Percentiles rank a stretch among this genome's conserved stretches.
Conservation (phyloP, 2,113 vertebrate genomes). For the Ifrita kowaldi region DNA sequence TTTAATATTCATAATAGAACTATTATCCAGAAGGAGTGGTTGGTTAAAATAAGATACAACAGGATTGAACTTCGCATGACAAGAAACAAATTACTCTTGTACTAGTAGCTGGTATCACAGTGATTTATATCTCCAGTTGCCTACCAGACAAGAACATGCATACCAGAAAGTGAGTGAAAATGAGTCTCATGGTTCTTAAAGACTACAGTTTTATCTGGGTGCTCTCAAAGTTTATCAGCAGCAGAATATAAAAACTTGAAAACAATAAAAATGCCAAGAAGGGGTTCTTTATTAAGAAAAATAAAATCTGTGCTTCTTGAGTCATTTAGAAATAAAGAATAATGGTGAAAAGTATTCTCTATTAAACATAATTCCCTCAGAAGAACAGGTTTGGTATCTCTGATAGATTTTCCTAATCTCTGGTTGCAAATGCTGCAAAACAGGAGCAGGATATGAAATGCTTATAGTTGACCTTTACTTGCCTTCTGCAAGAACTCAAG, state of each 20-base stretch:
- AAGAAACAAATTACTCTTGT: background rate
- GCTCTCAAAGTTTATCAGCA: background rate
- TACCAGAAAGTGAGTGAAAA: background rate
- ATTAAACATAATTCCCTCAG: background rate
- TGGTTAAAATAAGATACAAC: background rate
- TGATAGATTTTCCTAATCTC: background rate
- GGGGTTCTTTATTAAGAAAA: background rate
- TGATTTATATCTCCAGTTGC: background rate
- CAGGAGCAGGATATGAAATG: background rate
- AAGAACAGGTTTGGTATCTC: background rate
- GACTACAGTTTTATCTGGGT: background rate
- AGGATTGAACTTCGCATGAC: background rate
- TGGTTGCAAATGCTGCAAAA: background rate
- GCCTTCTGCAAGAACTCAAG: background rate
- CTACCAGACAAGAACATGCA: background rate
- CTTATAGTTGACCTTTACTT: background rate
- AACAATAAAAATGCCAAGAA: background rate
- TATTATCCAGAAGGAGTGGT: background rate
- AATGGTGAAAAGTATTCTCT: background rate
- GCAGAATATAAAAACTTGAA: background rate
- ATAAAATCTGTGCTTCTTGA: background rate
- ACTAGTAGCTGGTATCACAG: background rate
- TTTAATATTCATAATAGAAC: background rate
- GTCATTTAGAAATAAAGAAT: conserved; percentile 37
- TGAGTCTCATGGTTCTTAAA: background rate